phyloP scores from a whole-genome alignment of 2,888 invertebrate genomes.

The Patella depressa region DNA sequence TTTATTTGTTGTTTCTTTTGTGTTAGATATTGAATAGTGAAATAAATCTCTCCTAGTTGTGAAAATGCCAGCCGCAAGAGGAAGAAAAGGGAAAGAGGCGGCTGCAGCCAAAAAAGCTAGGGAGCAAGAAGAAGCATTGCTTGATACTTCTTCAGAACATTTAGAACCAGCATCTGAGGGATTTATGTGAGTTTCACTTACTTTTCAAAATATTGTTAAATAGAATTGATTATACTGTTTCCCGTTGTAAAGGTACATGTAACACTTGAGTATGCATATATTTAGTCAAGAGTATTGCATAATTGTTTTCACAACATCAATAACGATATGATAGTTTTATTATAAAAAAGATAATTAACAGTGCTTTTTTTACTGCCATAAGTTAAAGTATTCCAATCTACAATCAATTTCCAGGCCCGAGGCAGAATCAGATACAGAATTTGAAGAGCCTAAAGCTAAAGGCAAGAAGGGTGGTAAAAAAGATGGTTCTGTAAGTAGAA shows the following conservation, averaged over 20 bases:
- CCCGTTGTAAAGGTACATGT: background rate
- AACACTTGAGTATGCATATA: background rate
- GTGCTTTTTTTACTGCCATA: too few relatives aligned
- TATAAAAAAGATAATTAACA: too few relatives aligned
- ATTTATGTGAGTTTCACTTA: constrained; percentile 11
- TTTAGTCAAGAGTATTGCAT: background rate
- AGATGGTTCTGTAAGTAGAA: background rate
- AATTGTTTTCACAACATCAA: too few relatives aligned
- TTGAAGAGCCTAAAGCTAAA: background rate
- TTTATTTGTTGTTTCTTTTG: background rate
- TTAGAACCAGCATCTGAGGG: constrained; percentile 10
- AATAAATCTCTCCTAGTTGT: background rate
- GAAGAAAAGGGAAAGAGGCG: background rate
- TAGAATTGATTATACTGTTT: background rate
- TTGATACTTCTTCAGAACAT: constrained; percentile 13
- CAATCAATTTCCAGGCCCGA: background rate
- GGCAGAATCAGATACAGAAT: constrained; percentile 30
- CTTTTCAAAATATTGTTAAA: background rate
- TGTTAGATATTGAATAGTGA: background rate
- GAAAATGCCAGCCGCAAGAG: background rate
- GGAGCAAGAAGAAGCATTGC: constrained; percentile 3
- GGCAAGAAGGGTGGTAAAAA: constrained; percentile 29
- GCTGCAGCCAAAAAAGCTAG: background rate
- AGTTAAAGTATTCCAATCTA: too few relatives aligned
- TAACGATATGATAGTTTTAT: too few relatives aligned